Conservation (phyloP, 2,888 invertebrate species). For the Glyphotaelius pellucidus region DNA sequence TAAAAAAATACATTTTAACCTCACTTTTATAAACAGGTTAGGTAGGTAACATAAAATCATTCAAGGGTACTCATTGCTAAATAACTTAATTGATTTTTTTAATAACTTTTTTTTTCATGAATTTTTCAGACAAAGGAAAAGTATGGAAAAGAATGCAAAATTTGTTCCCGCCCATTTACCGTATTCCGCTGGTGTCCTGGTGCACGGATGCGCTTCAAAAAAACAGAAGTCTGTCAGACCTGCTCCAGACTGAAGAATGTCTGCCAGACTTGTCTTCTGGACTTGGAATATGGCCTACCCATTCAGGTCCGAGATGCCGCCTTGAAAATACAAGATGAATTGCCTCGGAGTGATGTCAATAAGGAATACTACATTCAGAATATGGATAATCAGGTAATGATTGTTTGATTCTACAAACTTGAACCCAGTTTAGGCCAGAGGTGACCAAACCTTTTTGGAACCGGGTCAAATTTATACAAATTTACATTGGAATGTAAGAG, state of each 20-base stretch:
- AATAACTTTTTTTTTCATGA: conserved; percentile 6
- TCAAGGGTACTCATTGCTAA: neutral
- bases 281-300: conserved; percentile 93
- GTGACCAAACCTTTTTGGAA: neutral
- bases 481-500: neutral
- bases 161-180: conserved; percentile 95
- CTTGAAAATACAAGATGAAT: conserved; percentile 91
- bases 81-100: neutral
- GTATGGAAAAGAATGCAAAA: conserved; percentile 97
- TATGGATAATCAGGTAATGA: conserved; percentile 86
- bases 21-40: too few relatives aligned
- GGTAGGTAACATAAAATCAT: too few relatives aligned
- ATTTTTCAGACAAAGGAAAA: conserved; percentile 92
- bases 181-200: conserved; percentile 98
- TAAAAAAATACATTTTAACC: too few relatives aligned
- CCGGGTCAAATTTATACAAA: neutral
- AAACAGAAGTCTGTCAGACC: conserved; percentile 97
- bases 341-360: conserved; percentile 96
- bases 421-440: neutral
- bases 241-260: conserved; percentile 97
- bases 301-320: conserved; percentile 95
- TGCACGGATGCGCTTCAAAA: conserved; percentile 96
- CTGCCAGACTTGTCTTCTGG: conserved; percentile 96
- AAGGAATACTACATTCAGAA: conserved; percentile 96
- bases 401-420: conserved; percentile 47